phyloP scores from a whole-genome alignment of 2,797 vertebrate genomes.

The Pterois miles region DNA sequence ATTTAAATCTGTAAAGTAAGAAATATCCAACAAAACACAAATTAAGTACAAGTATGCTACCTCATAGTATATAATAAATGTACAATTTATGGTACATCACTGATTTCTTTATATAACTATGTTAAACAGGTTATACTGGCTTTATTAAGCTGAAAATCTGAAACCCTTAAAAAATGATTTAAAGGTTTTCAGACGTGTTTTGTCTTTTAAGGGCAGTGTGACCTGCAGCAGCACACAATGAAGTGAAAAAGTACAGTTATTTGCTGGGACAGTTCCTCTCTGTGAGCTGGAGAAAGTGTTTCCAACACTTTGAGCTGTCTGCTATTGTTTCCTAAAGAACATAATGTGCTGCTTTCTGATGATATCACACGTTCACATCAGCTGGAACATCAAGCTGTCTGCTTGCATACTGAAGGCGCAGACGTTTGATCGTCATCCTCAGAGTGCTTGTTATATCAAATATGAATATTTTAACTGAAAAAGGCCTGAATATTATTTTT shows the following conservation, averaged over 20 bases:
- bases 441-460: neutral
- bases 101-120: neutral
- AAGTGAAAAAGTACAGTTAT: constrained; percentile 25
- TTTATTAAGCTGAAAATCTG: constrained; percentile 1
- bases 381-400: neutral
- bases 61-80: neutral
- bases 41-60: no score
- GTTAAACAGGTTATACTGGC: neutral
- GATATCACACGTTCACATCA: neutral
- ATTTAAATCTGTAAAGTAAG: neutral
- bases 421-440: neutral
- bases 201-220: constrained; percentile 25
- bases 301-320: constrained; percentile 4
- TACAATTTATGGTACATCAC: neutral
- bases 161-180: neutral
- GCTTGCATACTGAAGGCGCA: neutral
- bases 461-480: constrained; percentile 24
- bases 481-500: neutral
- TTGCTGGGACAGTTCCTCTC: constrained; percentile 22
- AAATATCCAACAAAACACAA: neutral
- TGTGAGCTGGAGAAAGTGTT: neutral
- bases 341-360: constrained; percentile 4
- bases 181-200: neutral
- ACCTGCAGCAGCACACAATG: constrained; percentile 12
- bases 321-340: neutral